Evolutionary conservation across 1,140 invertebrate genomes (phyloP).

Genomic region (Drosophila lacteicornis): DNA sequence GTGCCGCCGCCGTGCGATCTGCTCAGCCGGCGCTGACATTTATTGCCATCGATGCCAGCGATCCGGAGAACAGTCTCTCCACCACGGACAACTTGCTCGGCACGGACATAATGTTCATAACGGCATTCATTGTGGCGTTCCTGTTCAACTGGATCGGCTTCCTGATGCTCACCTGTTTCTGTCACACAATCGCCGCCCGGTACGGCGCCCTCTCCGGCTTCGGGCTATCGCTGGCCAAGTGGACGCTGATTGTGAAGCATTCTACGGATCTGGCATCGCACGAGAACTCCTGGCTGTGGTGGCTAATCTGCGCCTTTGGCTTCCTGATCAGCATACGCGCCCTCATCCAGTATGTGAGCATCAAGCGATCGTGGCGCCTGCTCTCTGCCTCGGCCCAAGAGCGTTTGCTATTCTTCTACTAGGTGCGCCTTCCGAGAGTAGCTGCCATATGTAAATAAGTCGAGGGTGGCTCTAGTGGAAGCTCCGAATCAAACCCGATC

Average conservation of each 20-base stretch:
- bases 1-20: conserved; percentile 80
- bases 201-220: conserved; percentile 97
- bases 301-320: conserved; percentile 95
- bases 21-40: conserved; percentile 89
- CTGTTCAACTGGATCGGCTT: conserved; percentile 98
- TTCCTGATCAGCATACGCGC: conserved; percentile 94
- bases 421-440: conserved; percentile 73
- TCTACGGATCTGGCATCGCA: conserved; percentile 93
- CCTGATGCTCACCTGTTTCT: conserved; percentile 95
- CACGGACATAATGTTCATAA: conserved; percentile 95
- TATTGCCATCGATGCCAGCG: conserved; percentile 89
- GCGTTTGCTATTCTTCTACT: conserved; percentile 94
- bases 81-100: conserved; percentile 91
- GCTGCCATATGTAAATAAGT: conserved; percentile 68
- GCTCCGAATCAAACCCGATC: conserved; percentile 34
- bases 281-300: conserved; percentile 95
- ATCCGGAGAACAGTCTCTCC: conserved; percentile 88
- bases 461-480: conserved; percentile 34
- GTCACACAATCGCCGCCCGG: conserved; percentile 96
- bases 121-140: conserved; percentile 94
- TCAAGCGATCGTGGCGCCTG: conserved; percentile 94
- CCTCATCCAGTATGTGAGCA: conserved; percentile 94
- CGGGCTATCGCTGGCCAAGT: conserved; percentile 96
- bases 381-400: conserved; percentile 94
- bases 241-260: conserved; percentile 97